Conservation (phyloP, 2,113 vertebrate genomes). For the Ginglymostoma cirratum region DNA sequence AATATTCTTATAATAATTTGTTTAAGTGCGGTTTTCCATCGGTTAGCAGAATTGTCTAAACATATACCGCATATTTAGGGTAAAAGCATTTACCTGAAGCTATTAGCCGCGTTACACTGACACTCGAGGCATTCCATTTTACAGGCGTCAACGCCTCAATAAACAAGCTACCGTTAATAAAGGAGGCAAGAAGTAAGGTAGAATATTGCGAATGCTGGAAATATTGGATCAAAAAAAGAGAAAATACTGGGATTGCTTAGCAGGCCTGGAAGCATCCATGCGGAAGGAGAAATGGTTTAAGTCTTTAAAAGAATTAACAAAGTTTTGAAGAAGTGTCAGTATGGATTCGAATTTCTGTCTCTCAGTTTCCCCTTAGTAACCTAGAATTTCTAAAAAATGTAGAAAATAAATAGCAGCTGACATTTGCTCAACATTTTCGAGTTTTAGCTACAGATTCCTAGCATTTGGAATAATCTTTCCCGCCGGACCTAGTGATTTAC, state of each 20-base stretch:
- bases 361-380: background rate
- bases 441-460: background rate
- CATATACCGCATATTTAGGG: background rate
- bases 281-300: background rate
- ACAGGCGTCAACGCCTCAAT: background rate
- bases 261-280: background rate
- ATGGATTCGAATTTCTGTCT: background rate
- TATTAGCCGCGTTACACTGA: background rate
- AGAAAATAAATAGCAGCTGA: background rate
- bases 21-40: background rate
- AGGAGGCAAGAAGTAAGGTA: background rate
- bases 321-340: background rate
- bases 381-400: background rate
- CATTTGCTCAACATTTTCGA: background rate
- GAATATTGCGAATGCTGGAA: background rate
- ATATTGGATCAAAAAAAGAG: background rate
- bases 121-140: background rate
- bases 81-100: background rate
- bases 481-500: background rate
- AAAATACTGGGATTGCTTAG: background rate
- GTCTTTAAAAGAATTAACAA: background rate
- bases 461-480: background rate
- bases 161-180: background rate
- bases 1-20: background rate
- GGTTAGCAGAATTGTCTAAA: background rate